Evolutionary conservation across 2,888 invertebrate genomes (phyloP).

Genomic region (Magallana nippona): DNA sequence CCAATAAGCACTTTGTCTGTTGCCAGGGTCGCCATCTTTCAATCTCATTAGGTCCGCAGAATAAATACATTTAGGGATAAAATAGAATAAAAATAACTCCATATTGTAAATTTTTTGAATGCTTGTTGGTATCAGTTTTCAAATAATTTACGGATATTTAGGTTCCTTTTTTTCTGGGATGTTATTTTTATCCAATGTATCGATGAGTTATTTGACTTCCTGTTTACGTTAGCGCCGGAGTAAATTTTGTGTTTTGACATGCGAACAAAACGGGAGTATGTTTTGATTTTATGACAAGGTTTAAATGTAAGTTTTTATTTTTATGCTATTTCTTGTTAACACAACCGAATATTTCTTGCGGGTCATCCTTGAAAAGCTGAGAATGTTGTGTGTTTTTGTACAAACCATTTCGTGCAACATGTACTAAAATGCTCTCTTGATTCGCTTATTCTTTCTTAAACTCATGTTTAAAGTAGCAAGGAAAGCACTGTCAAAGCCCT

Average conservation of each 20-base stretch:
- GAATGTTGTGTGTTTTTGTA: too few relatives aligned
- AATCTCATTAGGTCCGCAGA: conserved; percentile 36
- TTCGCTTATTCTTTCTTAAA: too few relatives aligned
- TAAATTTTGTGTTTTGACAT: conserved; percentile 55
- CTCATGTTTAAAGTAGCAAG: too few relatives aligned
- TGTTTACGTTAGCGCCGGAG: conserved; percentile 54
- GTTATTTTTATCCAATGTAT: conserved; percentile 41
- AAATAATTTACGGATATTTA: too few relatives aligned
- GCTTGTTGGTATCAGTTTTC: too few relatives aligned
- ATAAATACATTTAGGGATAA: not conserved
- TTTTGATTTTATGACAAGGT: not conserved
- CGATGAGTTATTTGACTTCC: conserved; percentile 32
- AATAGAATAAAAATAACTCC: not conserved
- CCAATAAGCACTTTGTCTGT: conserved; percentile 57
- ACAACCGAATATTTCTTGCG: too few relatives aligned
- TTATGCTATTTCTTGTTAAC: too few relatives aligned
- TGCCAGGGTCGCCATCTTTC: conserved; percentile 74
- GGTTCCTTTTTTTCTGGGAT: not conserved
- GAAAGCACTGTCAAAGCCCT: too few relatives aligned
- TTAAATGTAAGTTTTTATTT: not conserved
- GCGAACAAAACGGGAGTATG: conserved; percentile 32
- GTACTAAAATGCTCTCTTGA: too few relatives aligned
- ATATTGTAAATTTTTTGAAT: too few relatives aligned
- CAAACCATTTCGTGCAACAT: too few relatives aligned
- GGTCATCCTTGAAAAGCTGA: too few relatives aligned